Evolutionary conservation across 2,797 vertebrate genomes (phyloP).

Genomic region (Sphenodon punctatus): DNA sequence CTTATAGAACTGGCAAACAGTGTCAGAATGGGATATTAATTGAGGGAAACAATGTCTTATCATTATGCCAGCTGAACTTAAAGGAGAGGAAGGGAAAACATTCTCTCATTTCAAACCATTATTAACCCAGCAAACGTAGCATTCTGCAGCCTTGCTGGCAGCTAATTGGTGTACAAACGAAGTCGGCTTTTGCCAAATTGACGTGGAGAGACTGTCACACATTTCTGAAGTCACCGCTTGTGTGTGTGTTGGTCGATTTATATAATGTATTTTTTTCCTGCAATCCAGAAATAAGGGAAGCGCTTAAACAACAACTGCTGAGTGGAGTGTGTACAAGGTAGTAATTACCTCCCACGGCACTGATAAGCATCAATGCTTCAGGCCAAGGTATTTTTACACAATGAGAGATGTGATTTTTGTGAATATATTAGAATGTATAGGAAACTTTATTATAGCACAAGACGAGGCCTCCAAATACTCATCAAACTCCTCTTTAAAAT

Average conservation of each 20-base stretch:
- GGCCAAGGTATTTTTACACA: constrained; percentile 38
- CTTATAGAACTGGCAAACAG: constrained; percentile 69
- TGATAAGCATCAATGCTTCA: constrained; percentile 49
- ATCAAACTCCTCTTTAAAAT: not conserved
- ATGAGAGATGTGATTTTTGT: constrained; percentile 2
- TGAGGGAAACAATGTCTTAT: constrained; percentile 74
- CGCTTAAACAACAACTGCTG: constrained; percentile 48
- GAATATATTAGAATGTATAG: not conserved
- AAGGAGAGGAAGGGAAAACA: constrained; percentile 41
- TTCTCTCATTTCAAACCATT: constrained; percentile 16
- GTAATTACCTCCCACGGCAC: constrained; percentile 46
- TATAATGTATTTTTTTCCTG: constrained; percentile 62
- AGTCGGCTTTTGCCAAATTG: constrained; percentile 20
- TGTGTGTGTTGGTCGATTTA: constrained; percentile 47
- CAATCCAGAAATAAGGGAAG: constrained; percentile 65
- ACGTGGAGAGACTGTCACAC: not conserved
- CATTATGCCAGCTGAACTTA: constrained; percentile 68
- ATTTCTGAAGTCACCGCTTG: constrained; percentile 36
- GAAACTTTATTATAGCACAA: not conserved
- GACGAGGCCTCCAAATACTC: not conserved
- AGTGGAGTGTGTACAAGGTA: constrained; percentile 47
- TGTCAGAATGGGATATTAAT: constrained; percentile 72
- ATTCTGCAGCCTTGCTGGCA: constrained; percentile 42
- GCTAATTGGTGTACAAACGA: not conserved
- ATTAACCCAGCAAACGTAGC: constrained; percentile 30